Evolutionary conservation across 1,140 invertebrate genomes (phyloP), one percentile per base, ranked within the genome.

Genomic region (Formica selysi): DNA sequence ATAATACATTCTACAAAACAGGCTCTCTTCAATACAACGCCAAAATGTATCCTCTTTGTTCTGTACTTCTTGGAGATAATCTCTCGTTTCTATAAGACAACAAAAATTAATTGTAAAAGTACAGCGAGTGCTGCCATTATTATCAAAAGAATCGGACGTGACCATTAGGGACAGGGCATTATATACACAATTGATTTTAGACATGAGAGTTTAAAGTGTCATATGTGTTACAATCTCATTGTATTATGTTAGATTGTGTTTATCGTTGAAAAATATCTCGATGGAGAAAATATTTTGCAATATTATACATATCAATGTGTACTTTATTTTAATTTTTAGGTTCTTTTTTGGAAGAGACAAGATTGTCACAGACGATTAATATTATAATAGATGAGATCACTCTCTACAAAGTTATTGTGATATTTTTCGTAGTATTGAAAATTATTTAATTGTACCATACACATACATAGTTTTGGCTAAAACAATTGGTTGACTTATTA

Each of bases 401-500:
- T 57, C n/a, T 57, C 36, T 41, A 19, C 32, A 32, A 13, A n/a
- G 41, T 59, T 74, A 32, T 19, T 54, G 26, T 54, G 51, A 13
- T 32, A 1, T 59, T 74, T 22, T 57, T 59, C 32, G n/a, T n/a
- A 41, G 29, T 29, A 22, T 73, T 51, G 29, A 73, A 36, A 73
- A 73, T 71, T 71, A 44, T 54, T 73, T 29, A 32, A 54, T 32
- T 16, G 32, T 32, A 59, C 6, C 48, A 57, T 11, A 8, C 2
- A 41, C 38, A 41, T 38, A 38, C 8, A 59, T 8, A 11, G 36
- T 74, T n/a, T 74, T 73, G 26, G 26, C 26, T n/a, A 8, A 59
- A 36, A 11, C 36, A 74, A 74, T 74, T 74, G 51, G 6, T 74
- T 74, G 54, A 74, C 36, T 74, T 74, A 22, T 74, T 54, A n/a